Evolutionary conservation across 2,797 vertebrate genomes (phyloP).

Genomic region (Melanotaenia trifasciata): DNA sequence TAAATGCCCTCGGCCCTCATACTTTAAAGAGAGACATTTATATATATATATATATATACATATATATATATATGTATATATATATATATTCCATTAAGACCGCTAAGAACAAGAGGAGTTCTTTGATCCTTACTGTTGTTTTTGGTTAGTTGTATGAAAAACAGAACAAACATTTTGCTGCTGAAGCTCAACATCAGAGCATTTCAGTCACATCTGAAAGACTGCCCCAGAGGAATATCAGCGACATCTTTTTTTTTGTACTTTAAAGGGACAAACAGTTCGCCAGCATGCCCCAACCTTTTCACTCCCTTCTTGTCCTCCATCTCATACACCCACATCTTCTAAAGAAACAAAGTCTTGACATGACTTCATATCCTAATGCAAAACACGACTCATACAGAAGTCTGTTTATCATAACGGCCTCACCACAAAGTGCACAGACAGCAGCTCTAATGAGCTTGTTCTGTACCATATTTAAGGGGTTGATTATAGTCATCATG

Average conservation of each 20-base stretch:
- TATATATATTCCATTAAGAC: constrained; percentile 43
- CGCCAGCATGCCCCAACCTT: constrained; percentile 34
- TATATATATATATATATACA: constrained; percentile 19
- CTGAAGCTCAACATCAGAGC: constrained; percentile 64
- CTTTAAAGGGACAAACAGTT: constrained; percentile 23
- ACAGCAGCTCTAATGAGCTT: constrained; percentile 72
- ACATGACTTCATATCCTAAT: constrained; percentile 69
- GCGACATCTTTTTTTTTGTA: constrained; percentile 23
- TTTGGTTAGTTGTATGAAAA: constrained; percentile 66
- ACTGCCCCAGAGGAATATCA: constrained; percentile 43
- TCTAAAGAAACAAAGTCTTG: constrained; percentile 50
- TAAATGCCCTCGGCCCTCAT: constrained; percentile 24
- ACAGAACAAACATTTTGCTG: constrained; percentile 54
- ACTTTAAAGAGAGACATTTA: constrained; percentile 21
- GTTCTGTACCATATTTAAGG: constrained; percentile 66
- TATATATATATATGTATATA: constrained; percentile 1
- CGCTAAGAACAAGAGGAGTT: constrained; percentile 25
- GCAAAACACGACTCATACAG: constrained; percentile 63
- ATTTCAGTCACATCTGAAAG: constrained; percentile 64
- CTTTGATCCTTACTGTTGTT: constrained; percentile 70
- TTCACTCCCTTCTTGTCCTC: constrained; percentile 38
- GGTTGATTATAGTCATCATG: constrained; percentile 70
- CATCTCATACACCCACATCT: constrained; percentile 37
- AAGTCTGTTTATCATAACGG: constrained; percentile 75
- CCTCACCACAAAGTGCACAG: constrained; percentile 58